Evolutionary conservation across 2,797 vertebrate species (phyloP).

Genomic region (Pseudochirops cupreus): DNA sequence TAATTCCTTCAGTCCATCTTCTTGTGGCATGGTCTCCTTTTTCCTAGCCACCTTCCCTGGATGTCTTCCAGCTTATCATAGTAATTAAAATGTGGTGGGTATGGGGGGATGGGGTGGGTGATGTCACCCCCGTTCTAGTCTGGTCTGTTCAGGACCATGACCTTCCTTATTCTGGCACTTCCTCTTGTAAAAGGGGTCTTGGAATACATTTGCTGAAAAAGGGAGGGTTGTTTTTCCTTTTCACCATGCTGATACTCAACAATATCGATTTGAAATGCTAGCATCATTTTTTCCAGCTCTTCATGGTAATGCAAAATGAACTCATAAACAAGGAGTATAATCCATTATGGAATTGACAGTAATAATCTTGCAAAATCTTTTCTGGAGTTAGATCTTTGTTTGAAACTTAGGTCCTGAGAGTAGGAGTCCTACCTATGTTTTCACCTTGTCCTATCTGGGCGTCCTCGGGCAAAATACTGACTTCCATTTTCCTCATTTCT

Average conservation of each 20-base stretch:
- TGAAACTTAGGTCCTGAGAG: background rate
- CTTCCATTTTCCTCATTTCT: background rate
- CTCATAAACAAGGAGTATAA: slow-evolving; percentile 8
- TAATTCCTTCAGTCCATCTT: background rate
- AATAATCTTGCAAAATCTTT: slow-evolving; percentile 7
- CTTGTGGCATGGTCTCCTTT: background rate
- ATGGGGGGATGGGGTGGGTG: too few relatives aligned
- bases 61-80: background rate
- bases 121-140: background rate
- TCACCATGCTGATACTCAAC: background rate
- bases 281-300: slow-evolving; percentile 46
- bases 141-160: too few relatives aligned
- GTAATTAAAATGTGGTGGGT: background rate
- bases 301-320: slow-evolving; percentile 18
- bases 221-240: background rate
- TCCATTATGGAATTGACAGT: background rate
- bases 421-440: background rate
- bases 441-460: background rate
- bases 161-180: background rate
- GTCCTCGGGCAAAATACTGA: background rate
- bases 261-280: background rate
- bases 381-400: slow-evolving; percentile 11
- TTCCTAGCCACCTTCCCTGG: background rate
- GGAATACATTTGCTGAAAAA: background rate
- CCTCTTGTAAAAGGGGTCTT: background rate